Percentiles rank a stretch among this genome's conserved stretches.
phyloP scores from a whole-genome alignment of 1,140 invertebrate species.

The Trichoplusia ni region DNA sequence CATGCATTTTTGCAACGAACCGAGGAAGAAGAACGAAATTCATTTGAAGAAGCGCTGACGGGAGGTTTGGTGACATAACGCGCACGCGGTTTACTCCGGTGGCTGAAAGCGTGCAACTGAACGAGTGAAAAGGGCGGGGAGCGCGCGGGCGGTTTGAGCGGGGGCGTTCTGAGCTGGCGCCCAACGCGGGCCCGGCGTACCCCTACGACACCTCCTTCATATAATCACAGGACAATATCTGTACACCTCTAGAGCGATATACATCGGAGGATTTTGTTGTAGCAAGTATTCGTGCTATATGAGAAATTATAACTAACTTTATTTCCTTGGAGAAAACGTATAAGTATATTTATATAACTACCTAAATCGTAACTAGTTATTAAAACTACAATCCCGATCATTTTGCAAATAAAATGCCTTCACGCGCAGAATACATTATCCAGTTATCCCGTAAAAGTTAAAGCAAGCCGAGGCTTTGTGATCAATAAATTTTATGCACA shows the following conservation, averaged over 20 bases:
- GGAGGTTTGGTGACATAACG: conserved; percentile 67
- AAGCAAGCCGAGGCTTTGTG: neutral
- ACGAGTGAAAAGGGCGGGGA: conserved; percentile 33
- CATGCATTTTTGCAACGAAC: conserved; percentile 79
- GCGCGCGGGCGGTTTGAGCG: conserved; percentile 32
- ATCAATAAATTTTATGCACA: conserved; percentile 22
- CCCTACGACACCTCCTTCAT: conserved; percentile 54
- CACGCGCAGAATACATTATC: neutral
- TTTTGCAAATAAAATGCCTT: no score
- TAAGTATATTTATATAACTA: no score
- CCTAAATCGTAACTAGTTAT: no score
- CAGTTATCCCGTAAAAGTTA: neutral
- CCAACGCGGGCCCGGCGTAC: conserved; percentile 53
- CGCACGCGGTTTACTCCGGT: conserved; percentile 62
- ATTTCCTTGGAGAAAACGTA: neutral
- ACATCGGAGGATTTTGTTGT: neutral
- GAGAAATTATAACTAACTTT: neutral
- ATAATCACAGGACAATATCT: conserved; percentile 71
- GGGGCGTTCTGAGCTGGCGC: conserved; percentile 47
- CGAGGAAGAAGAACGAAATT: conserved; percentile 61
- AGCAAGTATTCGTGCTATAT: neutral
- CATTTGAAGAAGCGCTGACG: conserved; percentile 67
- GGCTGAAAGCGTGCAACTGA: conserved; percentile 72
- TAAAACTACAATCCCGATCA: no score
- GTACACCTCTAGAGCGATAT: conserved; percentile 51